Percentiles rank a stretch among this genome's conserved stretches.
Conservation (phyloP, 2,113 vertebrate genomes). For the Scolopax mira region DNA sequence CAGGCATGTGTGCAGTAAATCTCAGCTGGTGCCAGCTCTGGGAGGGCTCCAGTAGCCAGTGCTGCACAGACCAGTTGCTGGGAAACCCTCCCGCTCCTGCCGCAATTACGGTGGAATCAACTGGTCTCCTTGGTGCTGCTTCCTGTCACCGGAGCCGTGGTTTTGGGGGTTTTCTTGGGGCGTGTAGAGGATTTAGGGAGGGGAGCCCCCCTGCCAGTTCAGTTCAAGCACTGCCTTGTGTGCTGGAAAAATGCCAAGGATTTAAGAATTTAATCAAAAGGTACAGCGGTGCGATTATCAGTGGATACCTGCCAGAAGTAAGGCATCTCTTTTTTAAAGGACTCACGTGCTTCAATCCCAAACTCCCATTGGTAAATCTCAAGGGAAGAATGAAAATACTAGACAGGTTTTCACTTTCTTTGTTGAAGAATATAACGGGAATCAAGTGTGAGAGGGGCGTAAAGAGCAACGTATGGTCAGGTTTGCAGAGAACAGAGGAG, state of each 20-base stretch:
- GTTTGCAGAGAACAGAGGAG: background rate
- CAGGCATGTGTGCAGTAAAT: background rate
- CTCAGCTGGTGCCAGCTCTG: background rate
- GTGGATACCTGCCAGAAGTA: background rate
- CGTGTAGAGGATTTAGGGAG: background rate
- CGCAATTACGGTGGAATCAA: background rate
- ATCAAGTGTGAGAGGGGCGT: background rate
- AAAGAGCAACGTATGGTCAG: background rate
- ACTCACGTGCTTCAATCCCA: background rate
- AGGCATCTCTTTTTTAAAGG: background rate
- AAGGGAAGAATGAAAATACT: background rate
- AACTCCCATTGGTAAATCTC: background rate
- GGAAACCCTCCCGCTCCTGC: conserved; percentile 20
- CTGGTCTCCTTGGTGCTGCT: background rate
- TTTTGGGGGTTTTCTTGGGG: background rate
- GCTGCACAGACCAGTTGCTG: conserved; percentile 10
- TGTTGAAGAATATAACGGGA: background rate
- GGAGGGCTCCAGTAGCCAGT: background rate
- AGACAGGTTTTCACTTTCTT: background rate
- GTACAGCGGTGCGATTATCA: background rate
- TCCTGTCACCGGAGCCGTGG: background rate
- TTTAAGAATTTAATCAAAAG: background rate
- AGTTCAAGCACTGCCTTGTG: background rate
- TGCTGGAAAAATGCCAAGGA: background rate
- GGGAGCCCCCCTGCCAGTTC: background rate